phyloP scores from a whole-genome alignment of 2,888 invertebrate species.

The Blastobasis adustella region DNA sequence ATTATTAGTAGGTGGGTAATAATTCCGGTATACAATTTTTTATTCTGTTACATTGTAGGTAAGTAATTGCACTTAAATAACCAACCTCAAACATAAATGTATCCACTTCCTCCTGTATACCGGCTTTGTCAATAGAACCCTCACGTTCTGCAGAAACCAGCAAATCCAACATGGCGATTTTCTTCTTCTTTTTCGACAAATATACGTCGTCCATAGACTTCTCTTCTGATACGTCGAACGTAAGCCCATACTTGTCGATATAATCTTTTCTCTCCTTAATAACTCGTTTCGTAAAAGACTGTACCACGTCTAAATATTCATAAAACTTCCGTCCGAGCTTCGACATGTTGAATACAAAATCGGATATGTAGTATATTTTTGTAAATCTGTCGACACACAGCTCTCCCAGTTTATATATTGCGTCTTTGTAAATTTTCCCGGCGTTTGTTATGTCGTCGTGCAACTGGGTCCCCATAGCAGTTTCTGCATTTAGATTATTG shows the following conservation, averaged over 20 bases:
- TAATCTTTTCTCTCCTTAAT: constrained; percentile 1
- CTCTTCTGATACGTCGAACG: background rate
- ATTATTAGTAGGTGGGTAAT: too few species aligned
- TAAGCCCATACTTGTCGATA: background rate
- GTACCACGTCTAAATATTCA: constrained; percentile 8
- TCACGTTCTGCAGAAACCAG: constrained; percentile 51
- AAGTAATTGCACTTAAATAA: too few species aligned
- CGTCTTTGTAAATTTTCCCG: constrained; percentile 74
- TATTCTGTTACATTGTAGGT: too few species aligned
- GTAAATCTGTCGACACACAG: background rate
- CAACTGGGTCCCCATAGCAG: constrained; percentile 81
- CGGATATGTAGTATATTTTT: constrained; percentile 18
- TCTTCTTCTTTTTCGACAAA: constrained; percentile 33
- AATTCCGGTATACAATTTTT: too few species aligned
- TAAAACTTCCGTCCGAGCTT: constrained; percentile 48
- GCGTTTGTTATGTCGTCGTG: constrained; percentile 45
- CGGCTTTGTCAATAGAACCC: constrained; percentile 53
- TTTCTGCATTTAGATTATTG: constrained; percentile 53
- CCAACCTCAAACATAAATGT: constrained; percentile 77
- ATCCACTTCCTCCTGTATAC: constrained; percentile 74
- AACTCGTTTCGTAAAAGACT: background rate
- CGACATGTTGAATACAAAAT: constrained; percentile 70
- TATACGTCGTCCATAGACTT: constrained; percentile 8
- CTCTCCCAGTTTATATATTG: constrained; percentile 33
- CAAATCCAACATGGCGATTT: constrained; percentile 66